Evolutionary conservation across 2,113 vertebrate species (phyloP).

Genomic region (Datnioides undecimradiatus): DNA sequence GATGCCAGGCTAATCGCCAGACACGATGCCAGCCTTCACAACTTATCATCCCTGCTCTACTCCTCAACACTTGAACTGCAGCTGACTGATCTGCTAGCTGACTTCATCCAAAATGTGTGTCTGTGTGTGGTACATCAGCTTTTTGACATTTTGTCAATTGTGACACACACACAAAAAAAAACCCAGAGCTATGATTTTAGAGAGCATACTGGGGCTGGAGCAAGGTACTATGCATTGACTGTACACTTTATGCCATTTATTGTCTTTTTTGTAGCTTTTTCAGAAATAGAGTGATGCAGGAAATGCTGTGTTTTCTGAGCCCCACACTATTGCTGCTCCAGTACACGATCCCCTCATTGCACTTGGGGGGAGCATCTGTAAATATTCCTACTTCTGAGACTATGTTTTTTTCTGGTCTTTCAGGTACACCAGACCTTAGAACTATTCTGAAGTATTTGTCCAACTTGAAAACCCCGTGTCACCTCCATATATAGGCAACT

Average conservation of each 20-base stretch:
- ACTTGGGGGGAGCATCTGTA: not conserved
- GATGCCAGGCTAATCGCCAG: conserved; percentile 54
- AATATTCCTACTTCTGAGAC: not conserved
- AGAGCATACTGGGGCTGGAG: not conserved
- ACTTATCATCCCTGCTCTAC: conserved; percentile 49
- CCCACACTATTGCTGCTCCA: not conserved
- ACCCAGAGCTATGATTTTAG: not conserved
- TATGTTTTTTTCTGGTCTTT: not conserved
- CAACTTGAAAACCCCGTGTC: not conserved
- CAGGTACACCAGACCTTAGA: not conserved
- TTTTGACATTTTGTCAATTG: conserved; percentile 17
- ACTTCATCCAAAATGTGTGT: conserved; percentile 33
- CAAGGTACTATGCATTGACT: not conserved
- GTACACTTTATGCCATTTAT: not conserved
- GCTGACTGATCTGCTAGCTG: conserved; percentile 34
- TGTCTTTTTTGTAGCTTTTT: not conserved
- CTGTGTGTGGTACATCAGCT: conserved; percentile 12
- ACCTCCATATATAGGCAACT: not conserved
- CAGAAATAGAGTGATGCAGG: not conserved
- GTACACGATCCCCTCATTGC: not conserved
- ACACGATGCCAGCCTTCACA: conserved; percentile 40
- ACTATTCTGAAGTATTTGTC: not conserved
- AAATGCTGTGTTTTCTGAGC: not conserved
- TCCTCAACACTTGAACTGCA: conserved; percentile 38
- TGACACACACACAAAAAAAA: not conserved